Evolutionary conservation across 2,113 vertebrate species (phyloP).

Genomic region (Entosphenus tridentatus): DNA sequence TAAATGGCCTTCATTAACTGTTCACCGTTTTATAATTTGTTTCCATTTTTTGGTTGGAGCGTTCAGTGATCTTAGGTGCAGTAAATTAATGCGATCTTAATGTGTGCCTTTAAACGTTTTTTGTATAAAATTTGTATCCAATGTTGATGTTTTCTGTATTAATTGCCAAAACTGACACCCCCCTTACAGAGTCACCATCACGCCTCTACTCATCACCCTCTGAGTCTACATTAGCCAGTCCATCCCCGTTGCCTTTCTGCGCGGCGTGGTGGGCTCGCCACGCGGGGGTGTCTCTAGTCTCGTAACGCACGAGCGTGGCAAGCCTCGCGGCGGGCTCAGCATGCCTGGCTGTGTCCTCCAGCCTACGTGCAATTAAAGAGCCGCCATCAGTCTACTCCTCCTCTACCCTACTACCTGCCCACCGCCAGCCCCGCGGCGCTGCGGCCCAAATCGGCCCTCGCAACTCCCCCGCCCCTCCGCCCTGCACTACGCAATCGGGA

Average conservation of each 20-base stretch:
- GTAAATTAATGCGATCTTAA: too few species aligned
- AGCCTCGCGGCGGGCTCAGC: constrained; percentile 4
- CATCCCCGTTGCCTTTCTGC: constrained; percentile 94
- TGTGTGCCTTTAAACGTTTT: too few species aligned
- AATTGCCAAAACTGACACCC: constrained; percentile 99
- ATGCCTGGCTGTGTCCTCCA: neutral
- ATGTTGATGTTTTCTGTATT: constrained; percentile 45
- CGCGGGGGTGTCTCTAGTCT: constrained; percentile 11
- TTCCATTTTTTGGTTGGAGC: too few species aligned
- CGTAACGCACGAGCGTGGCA: neutral
- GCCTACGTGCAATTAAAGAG: too few species aligned
- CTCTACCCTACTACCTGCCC: constrained; percentile 2
- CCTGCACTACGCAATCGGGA: too few species aligned
- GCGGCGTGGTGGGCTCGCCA: constrained; percentile 98
- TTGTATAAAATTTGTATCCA: too few species aligned
- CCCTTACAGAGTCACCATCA: constrained; percentile 99
- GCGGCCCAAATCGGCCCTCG: too few species aligned
- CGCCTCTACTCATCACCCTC: constrained; percentile 99
- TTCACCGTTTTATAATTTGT: too few species aligned
- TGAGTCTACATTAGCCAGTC: constrained; percentile 92
- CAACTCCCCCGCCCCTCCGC: too few species aligned
- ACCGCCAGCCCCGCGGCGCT: constrained; percentile 2
- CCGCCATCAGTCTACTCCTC: neutral
- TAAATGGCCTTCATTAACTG: too few species aligned
- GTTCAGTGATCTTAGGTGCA: too few species aligned